These are phyloP conservation scores for Brachynemurus nebulosus DNA, from an alignment of 2,888 invertebrate genomes.

Conservation along the genomic window DNA sequence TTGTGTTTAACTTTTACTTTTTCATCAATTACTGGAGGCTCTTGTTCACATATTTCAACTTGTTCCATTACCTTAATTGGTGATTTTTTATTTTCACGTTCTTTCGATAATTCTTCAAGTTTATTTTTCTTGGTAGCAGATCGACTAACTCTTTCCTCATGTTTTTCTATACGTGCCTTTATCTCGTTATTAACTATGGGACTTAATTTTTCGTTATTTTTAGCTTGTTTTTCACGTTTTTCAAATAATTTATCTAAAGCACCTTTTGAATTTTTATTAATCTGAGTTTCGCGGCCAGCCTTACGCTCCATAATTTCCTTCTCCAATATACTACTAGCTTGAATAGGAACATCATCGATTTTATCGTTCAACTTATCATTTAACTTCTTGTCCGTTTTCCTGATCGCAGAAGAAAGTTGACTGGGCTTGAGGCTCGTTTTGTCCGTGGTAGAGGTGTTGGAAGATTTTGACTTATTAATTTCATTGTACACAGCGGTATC, in stretches of 20 bases:
- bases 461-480: slow-evolving; percentile 35
- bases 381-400: slow-evolving; percentile 47
- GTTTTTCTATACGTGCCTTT: slow-evolving; percentile 8
- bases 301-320: slow-evolving; percentile 31
- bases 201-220: slow-evolving; percentile 12
- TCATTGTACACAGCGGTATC: slow-evolving; percentile 18
- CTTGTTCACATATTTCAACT: slow-evolving; percentile 18
- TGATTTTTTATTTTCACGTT: slow-evolving; percentile 14
- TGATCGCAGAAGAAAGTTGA: slow-evolving; percentile 45
- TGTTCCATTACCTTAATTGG: slow-evolving; percentile 12
- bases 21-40: slow-evolving; percentile 9
- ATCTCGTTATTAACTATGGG: slow-evolving; percentile 16
- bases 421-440: slow-evolving; percentile 45
- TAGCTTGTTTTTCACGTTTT: slow-evolving; percentile 30
- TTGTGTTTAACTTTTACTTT: slow-evolving; percentile 5
- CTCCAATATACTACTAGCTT: slow-evolving; percentile 25
- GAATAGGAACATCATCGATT: slow-evolving; percentile 13
- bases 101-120: slow-evolving; percentile 4
- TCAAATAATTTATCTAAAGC: slow-evolving; percentile 43
- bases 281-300: slow-evolving; percentile 28
- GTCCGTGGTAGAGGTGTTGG: slow-evolving; percentile 33
- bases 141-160: slow-evolving; percentile 1
- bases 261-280: slow-evolving; percentile 32
- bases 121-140: slow-evolving; percentile 3
- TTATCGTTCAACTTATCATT: slow-evolving; percentile 24